Conservation (phyloP, 2,888 invertebrate genomes). For the Lasiommata megera region DNA sequence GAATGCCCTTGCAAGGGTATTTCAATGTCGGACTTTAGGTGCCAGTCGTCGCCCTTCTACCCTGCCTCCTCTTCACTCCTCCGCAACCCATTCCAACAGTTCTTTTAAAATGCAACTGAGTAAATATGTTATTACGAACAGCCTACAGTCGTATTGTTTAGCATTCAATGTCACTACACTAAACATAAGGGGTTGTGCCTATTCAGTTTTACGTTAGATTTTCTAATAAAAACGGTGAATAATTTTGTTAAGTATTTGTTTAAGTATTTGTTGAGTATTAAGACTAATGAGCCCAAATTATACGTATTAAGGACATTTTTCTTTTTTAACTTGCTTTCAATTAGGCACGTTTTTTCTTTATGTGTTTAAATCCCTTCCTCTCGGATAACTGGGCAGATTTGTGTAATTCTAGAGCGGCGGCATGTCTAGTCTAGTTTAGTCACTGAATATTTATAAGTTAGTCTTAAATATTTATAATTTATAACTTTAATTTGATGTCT, state of each 20-base stretch:
- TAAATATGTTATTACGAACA: slow-evolving; percentile 50
- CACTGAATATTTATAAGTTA: too few species aligned
- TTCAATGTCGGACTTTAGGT: slow-evolving; percentile 73
- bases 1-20: slow-evolving; percentile 75
- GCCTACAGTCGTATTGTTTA: slow-evolving; percentile 21
- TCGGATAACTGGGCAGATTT: too few species aligned
- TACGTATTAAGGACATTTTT: too few species aligned
- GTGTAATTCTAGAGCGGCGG: too few species aligned
- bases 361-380: too few species aligned
- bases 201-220: not conserved
- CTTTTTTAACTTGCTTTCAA: too few species aligned
- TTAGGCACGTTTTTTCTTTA: too few species aligned
- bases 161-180: slow-evolving; percentile 14
- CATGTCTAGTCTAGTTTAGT: too few species aligned
- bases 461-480: too few species aligned
- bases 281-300: too few species aligned
- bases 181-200: not conserved
- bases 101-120: slow-evolving; percentile 47
- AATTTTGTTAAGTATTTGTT: not conserved
- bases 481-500: too few species aligned
- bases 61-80: slow-evolving; percentile 47
- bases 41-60: slow-evolving; percentile 72
- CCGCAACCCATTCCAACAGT: slow-evolving; percentile 46
- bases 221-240: not conserved
- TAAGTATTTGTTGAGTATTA: too few species aligned